Percentiles rank a stretch among this genome's conserved stretches.
These are phyloP conservation scores for Pseudomyrmex dendroicus DNA, from an alignment of 1,140 invertebrate genomes.

Conservation along the genomic window DNA sequence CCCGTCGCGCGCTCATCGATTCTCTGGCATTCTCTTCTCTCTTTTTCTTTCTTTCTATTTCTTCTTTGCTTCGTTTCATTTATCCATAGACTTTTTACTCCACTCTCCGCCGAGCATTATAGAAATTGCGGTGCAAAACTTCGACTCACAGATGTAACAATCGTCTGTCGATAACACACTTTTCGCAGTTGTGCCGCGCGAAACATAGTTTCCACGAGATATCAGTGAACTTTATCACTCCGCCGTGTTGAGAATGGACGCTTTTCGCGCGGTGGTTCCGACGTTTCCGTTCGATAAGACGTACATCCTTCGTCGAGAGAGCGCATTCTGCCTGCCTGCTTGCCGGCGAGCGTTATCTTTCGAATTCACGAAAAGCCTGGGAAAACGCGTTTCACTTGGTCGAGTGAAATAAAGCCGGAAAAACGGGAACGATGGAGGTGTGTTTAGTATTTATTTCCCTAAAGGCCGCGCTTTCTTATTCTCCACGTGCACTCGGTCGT, in stretches of 20 bases:
- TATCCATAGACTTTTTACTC: slow-evolving; percentile 14
- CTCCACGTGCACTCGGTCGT: slow-evolving; percentile 15
- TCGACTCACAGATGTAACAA: slow-evolving; percentile 36
- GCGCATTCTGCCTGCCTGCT: background rate
- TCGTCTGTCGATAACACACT: slow-evolving; percentile 47
- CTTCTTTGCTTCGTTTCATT: background rate
- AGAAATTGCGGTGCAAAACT: slow-evolving; percentile 52
- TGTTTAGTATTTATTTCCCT: slow-evolving; percentile 72
- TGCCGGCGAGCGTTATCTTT: background rate
- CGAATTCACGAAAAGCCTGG: slow-evolving; percentile 32
- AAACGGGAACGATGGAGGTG: slow-evolving; percentile 25
- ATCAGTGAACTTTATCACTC: slow-evolving; percentile 61
- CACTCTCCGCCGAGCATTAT: background rate
- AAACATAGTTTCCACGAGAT: slow-evolving; percentile 54
- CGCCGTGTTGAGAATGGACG: slow-evolving; percentile 35
- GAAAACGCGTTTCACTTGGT: slow-evolving; percentile 14
- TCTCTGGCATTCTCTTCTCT: background rate
- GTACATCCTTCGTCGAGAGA: background rate
- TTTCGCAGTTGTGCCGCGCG: slow-evolving; percentile 37
- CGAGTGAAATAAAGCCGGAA: slow-evolving; percentile 41
- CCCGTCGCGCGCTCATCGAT: slow-evolving; percentile 41
- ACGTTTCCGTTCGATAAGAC: slow-evolving; percentile 52
- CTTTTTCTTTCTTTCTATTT: background rate
- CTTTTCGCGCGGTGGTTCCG: slow-evolving; percentile 42
- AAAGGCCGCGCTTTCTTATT: slow-evolving; percentile 50